Conservation (phyloP, 2,888 invertebrate genomes). For the Apocheima hispidaria region DNA sequence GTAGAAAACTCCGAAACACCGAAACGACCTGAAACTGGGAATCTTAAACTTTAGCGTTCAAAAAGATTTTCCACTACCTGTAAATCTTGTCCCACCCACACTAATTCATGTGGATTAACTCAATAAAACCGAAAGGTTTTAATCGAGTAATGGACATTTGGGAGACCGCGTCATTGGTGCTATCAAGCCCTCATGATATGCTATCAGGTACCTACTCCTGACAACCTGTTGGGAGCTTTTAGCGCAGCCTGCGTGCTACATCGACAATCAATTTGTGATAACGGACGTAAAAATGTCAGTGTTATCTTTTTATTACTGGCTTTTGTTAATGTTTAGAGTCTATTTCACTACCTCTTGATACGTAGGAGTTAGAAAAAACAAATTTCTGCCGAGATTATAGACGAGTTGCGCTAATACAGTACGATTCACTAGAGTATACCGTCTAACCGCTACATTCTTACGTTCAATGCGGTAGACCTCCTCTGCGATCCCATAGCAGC, state of each 20-base stretch:
- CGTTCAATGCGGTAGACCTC: too few species aligned
- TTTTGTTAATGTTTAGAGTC: slow-evolving; percentile 16
- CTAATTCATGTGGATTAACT: slow-evolving; percentile 59
- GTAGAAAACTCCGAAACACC: too few species aligned
- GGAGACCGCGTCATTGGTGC: slow-evolving; percentile 52
- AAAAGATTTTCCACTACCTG: slow-evolving; percentile 28
- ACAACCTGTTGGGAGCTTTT: slow-evolving; percentile 52
- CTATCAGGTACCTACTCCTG: slow-evolving; percentile 51
- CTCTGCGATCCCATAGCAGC: too few species aligned
- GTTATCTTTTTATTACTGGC: slow-evolving; percentile 28
- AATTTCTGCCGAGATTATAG: too few species aligned
- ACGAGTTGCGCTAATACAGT: too few species aligned
- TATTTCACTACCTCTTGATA: slow-evolving; percentile 3
- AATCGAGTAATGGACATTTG: slow-evolving; percentile 72
- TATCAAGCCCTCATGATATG: slow-evolving; percentile 55
- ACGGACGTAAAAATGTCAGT: slow-evolving; percentile 20
- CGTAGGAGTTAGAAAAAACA: background rate
- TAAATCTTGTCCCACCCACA: slow-evolving; percentile 56
- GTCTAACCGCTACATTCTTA: too few species aligned
- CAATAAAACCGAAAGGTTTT: slow-evolving; percentile 72
- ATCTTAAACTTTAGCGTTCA: background rate
- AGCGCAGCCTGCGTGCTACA: slow-evolving; percentile 40
- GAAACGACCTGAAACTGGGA: background rate
- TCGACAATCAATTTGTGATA: slow-evolving; percentile 42
- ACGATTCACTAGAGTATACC: too few species aligned